phyloP scores from a whole-genome alignment of 2,113 vertebrate species.

The Anhinga rufa region DNA sequence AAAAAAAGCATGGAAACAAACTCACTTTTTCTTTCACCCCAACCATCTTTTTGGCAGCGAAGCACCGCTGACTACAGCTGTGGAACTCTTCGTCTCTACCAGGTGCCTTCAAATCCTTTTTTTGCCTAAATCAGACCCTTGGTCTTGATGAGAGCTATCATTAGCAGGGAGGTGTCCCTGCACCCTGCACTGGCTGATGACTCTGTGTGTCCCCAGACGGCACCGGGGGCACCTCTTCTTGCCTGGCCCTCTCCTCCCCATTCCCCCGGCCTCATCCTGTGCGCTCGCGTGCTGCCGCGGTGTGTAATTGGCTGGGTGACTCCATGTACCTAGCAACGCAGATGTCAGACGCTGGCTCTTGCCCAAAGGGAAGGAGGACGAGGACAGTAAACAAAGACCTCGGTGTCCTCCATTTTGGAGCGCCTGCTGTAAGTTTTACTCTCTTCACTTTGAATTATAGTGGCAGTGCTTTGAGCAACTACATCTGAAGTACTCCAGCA shows the following conservation, averaged over 20 bases:
- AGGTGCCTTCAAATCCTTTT: background rate
- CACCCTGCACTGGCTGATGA: background rate
- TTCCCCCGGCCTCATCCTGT: background rate
- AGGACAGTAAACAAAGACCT: slow-evolving; percentile 67
- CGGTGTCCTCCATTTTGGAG: slow-evolving; percentile 62
- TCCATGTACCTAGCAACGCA: slow-evolving; percentile 29
- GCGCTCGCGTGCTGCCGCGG: background rate
- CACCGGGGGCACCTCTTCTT: background rate
- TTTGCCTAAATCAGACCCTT: background rate
- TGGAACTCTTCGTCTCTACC: background rate
- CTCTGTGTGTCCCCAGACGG: background rate
- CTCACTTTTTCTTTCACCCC: background rate
- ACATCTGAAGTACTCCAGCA: slow-evolving; percentile 51
- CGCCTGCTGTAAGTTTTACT: slow-evolving; percentile 62
- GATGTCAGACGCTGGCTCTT: slow-evolving; percentile 48
- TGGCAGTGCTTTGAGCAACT: slow-evolving; percentile 76
- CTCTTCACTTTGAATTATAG: slow-evolving; percentile 66
- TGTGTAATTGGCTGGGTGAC: background rate
- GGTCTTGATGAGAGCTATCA: background rate
- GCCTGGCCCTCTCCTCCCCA: background rate
- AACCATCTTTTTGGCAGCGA: background rate
- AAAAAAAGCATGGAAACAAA: background rate
- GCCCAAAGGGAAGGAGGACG: slow-evolving; percentile 64
- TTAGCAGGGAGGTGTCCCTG: background rate
- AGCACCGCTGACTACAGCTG: background rate